These are phyloP conservation scores for Poeciliopsis presidionis DNA, from an alignment of 2,797 vertebrate genomes.

Conservation along the genomic window DNA sequence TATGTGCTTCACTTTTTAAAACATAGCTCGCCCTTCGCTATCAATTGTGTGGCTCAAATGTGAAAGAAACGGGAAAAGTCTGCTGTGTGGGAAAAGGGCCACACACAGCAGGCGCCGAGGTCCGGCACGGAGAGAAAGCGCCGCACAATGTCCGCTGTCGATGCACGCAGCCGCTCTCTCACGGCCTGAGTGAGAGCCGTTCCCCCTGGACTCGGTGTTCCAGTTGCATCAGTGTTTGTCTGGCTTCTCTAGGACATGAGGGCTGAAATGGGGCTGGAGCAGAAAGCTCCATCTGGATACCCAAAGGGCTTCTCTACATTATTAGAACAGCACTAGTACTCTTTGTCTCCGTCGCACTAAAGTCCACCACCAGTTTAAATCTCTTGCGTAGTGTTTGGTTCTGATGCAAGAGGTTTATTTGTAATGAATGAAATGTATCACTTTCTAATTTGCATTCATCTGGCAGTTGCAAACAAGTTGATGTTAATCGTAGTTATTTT, in stretches of 20 bases:
- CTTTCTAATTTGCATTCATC: background rate
- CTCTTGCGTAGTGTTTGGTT: constrained; percentile 8
- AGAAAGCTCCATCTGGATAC: constrained; percentile 66
- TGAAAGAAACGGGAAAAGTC: constrained; percentile 48
- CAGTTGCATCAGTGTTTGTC: constrained; percentile 73
- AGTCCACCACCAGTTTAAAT: constrained; percentile 29
- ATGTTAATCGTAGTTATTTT: background rate
- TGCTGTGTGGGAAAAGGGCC: constrained; percentile 31
- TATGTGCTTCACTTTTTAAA: constrained; percentile 71
- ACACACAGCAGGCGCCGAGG: constrained; percentile 54
- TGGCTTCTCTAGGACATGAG: constrained; percentile 62
- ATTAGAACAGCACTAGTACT: constrained; percentile 40
- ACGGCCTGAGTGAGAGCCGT: constrained; percentile 68
- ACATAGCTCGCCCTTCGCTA: constrained; percentile 64
- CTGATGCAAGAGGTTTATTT: background rate
- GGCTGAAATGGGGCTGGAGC: constrained; percentile 61
- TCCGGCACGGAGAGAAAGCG: constrained; percentile 43
- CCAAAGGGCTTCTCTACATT: constrained; percentile 55
- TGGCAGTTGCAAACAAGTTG: background rate
- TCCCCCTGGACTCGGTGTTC: constrained; percentile 75
- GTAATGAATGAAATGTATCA: background rate
- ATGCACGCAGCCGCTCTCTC: constrained; percentile 67
- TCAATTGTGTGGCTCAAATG: constrained; percentile 74
- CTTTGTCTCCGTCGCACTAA: constrained; percentile 32
- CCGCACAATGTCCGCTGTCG: constrained; percentile 65